These are phyloP conservation scores for Drosophila lini DNA, from an alignment of 1,140 invertebrate species.

Conservation along the genomic window DNA sequence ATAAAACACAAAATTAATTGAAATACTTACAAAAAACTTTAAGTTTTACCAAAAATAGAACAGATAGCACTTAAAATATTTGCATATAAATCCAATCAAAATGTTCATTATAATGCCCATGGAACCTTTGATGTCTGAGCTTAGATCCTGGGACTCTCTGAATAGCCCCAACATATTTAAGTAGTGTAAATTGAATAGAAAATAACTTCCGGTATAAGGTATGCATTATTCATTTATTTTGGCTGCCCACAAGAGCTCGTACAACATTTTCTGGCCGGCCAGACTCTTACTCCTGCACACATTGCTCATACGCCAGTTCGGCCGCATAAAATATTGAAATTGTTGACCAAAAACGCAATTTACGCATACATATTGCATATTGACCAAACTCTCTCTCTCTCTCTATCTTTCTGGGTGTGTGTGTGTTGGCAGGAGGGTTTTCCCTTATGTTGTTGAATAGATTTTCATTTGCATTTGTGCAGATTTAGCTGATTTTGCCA, in stretches of 20 bases:
- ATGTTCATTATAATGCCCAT: slow-evolving; percentile 10
- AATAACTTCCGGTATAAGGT: slow-evolving; percentile 35
- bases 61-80: not conserved
- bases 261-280: slow-evolving; percentile 17
- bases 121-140: slow-evolving; percentile 10
- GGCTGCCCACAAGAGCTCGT: slow-evolving; percentile 16
- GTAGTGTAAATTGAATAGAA: slow-evolving; percentile 50
- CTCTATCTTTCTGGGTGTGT: not conserved
- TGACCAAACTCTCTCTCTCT: not conserved
- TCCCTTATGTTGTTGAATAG: slow-evolving; percentile 25
- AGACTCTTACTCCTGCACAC: not conserved
- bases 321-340: slow-evolving; percentile 57
- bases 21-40: too few relatives aligned
- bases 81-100: slow-evolving; percentile 24
- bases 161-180: slow-evolving; percentile 38
- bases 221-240: slow-evolving; percentile 44
- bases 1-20: not conserved
- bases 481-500: slow-evolving; percentile 29
- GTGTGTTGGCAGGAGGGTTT: slow-evolving; percentile 2
- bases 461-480: slow-evolving; percentile 48
- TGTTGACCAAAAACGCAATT: slow-evolving; percentile 53
- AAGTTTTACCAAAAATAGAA: not conserved
- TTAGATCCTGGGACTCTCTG: slow-evolving; percentile 1
- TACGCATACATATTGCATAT: slow-evolving; percentile 49
- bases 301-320: slow-evolving; percentile 49